Evolutionary conservation across 1,140 invertebrate species (phyloP).

Genomic region (Aethina tumida): DNA sequence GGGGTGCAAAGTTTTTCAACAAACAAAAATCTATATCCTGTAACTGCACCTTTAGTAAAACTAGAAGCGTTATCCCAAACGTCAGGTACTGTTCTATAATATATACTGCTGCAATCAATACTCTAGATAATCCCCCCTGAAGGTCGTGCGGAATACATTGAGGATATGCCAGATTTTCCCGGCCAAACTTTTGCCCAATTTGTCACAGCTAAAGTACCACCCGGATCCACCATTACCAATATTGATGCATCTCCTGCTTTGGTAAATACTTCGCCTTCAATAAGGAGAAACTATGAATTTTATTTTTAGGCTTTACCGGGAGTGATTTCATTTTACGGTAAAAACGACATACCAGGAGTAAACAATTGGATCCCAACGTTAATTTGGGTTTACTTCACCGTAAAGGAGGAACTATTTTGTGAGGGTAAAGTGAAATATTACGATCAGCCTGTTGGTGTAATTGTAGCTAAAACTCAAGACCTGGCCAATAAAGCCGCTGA

Average conservation of each 20-base stretch:
- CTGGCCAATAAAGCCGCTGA: slow-evolving; percentile 52
- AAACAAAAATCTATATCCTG: slow-evolving; percentile 59
- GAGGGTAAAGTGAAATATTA: slow-evolving; percentile 47
- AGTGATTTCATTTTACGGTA: slow-evolving; percentile 59
- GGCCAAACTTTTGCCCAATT: slow-evolving; percentile 53
- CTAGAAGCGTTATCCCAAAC: slow-evolving; percentile 61
- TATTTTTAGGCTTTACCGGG: too few relatives aligned
- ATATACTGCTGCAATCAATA: too few relatives aligned
- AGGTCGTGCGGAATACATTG: slow-evolving; percentile 57
- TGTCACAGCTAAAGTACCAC: slow-evolving; percentile 43
- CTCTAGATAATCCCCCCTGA: too few relatives aligned
- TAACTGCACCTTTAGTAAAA: slow-evolving; percentile 67
- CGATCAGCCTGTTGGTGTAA: slow-evolving; percentile 61
- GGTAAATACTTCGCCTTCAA: slow-evolving; percentile 42
- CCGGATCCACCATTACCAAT: slow-evolving; percentile 39
- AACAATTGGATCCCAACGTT: slow-evolving; percentile 48
- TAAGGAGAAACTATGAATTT: slow-evolving; percentile 1
- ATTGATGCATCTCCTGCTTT: slow-evolving; percentile 51
- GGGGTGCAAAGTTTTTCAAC: slow-evolving; percentile 64
- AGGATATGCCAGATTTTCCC: slow-evolving; percentile 44
- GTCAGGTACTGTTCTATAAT: slow-evolving; percentile 43
- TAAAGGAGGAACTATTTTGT: slow-evolving; percentile 45
- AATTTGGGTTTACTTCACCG: slow-evolving; percentile 20
- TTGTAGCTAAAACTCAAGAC: slow-evolving; percentile 51
- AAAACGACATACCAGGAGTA: slow-evolving; percentile 69